Evolutionary conservation across 2,888 invertebrate species (phyloP), one percentile per base, ranked within the genome.

Genomic region (Macaria notata): DNA sequence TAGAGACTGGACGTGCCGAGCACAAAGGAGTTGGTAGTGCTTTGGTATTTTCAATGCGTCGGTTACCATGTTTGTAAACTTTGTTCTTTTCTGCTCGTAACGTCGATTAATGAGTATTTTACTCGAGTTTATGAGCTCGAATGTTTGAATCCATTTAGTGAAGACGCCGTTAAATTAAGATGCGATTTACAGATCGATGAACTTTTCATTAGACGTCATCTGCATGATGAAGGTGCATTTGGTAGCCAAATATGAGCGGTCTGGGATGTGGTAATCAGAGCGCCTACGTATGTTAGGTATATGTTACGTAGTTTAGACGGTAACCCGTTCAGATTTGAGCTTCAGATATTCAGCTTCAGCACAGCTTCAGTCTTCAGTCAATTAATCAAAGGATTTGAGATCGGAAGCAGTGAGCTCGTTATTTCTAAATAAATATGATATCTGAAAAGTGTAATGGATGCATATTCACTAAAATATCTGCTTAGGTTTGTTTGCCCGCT

Each of bases 1-100:
- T 74, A 76, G 69, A 59, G 65, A 66, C 63, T 62, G 56, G 61
- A 65, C 63, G 61, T 19, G 65, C 66, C 63, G 58, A 55, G 62
- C 64, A 68, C 65, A 63, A 64, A 66, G 64, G 45, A 57, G 31
- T 46, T 3, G 53, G 60, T 56, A 56, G 53, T 31, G 36, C 53
- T 52, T 59, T 42, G 19, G 54, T 51, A 51, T 54, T 54, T 47
- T 50, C n/a, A 31, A 38, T 57, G 39, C 29, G 41, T 38, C 39
- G 9, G 7, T 29, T 51, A 36, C 54, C 44, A 44, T 59, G 30
- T 54, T 50, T 48, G 41, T 54, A 54, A 50, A 47, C 54, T 54
- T 51, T 48, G 36, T 43, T 19, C 42, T 43, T 56, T 56, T 61
- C 38, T 61, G 45, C 31, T 41, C 43, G 42, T 46, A 55, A 46